Conservation (phyloP, 2,113 vertebrate genomes). For the Forbesichthys agassizii region DNA sequence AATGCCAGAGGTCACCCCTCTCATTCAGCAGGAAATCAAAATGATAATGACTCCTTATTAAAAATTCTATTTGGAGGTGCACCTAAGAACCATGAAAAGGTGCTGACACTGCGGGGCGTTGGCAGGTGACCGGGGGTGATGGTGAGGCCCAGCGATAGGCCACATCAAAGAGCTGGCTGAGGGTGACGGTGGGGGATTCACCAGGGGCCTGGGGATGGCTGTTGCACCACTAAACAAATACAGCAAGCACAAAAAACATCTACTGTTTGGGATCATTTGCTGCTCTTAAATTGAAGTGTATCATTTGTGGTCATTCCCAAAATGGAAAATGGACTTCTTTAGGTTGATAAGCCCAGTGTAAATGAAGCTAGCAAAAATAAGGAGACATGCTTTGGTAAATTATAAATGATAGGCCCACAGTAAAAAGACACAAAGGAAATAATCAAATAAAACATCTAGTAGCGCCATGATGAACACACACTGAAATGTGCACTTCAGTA, state of each 20-base stretch:
- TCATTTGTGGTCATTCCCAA: conserved; percentile 68
- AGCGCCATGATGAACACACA: conserved; percentile 68
- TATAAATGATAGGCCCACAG: conserved; percentile 71
- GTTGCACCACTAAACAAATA: conserved; percentile 31
- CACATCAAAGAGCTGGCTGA: conserved; percentile 69
- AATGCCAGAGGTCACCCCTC: conserved; percentile 71
- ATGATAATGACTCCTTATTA: conserved; percentile 76
- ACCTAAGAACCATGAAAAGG: conserved; percentile 76
- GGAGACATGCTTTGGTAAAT: conserved; percentile 66
- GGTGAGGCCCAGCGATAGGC: conserved; percentile 67
- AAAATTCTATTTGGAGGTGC: conserved; percentile 72
- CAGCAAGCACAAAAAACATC: conserved; percentile 68
- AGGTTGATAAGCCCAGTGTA: conserved; percentile 60
- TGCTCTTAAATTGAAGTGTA: conserved; percentile 68
- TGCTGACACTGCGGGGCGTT: conserved; percentile 45
- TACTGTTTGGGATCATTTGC: conserved; percentile 71
- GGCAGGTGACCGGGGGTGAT: conserved; percentile 51
- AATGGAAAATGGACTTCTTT: conserved; percentile 59
- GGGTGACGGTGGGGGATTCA: conserved; percentile 43
- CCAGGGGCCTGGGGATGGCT: conserved; percentile 40
- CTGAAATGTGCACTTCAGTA: conserved; percentile 75
- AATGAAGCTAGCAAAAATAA: conserved; percentile 58
- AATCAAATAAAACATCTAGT: conserved; percentile 73
- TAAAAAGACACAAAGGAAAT: conserved; percentile 75
- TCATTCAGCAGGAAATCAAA: conserved; percentile 74